Base-by-base conservation (phyloP, 2,888 invertebrate species). In the Caenorhabditis afra region DNA sequence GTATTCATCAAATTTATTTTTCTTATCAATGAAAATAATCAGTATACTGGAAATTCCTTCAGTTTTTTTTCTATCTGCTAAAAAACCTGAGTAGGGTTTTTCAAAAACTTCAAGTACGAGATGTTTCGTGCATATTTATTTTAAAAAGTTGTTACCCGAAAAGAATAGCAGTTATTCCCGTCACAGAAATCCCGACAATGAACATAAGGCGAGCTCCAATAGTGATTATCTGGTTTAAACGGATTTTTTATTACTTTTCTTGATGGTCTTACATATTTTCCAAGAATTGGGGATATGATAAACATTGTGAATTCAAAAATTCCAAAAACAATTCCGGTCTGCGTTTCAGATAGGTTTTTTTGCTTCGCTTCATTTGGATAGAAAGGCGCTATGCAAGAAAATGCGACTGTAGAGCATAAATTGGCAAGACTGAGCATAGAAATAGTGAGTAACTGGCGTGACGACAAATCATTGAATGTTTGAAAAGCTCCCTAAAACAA, bases 141-240 rank as follows among this genome's bases (percentile, higher is more conserved):
- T n/a, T n/a, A n/a, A n/a, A n/a, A n/a, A n/a, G n/a, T n/a, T n/a
- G n/a, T n/a, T 49, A 49, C 85, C 95, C 95, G 89, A 95, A 95
- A 22, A 95, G 91, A 87, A 95, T 94, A 61, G 95, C 95, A 83
- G 95, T 94, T 23, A 94, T 93, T 49, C 95, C 95, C 0, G 95
- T 94, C 0, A 94, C 94, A 77, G 95, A 93, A 70, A 95, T 94
- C 0, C 95, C 95, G 10, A 93, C 93, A 89, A 94, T 94, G 91
- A 95, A 95, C 65, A 95, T 92, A 14, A 94, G 90, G 90, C 95
- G 95, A 0, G 95, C 94, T 0, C 95, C 95, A 73, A 95, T 93
- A 86, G 92, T 92, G 89, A 94, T 94, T 76, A 95, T 92, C 93
- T 93, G 86, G 64, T 5, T 7, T 3, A 3, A 29, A 44, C 44